Evolutionary conservation across 1,140 invertebrate species (phyloP).

Genomic region (Holcopasites calliopsidis): DNA sequence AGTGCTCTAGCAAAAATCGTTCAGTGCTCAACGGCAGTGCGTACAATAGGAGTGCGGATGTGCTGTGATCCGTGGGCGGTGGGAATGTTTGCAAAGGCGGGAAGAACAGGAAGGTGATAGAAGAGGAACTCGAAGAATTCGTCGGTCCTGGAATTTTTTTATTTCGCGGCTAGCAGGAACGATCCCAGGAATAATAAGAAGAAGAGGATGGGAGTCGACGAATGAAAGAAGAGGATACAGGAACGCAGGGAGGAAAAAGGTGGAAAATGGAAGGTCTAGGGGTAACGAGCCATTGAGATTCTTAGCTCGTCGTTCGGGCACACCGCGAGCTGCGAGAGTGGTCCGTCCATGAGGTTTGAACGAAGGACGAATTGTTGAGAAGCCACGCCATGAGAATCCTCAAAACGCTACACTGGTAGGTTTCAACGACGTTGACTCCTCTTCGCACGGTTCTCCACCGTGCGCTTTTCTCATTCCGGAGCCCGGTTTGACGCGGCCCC

Average conservation of each 20-base stretch:
- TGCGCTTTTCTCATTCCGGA: background rate
- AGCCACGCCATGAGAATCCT: slow-evolving; percentile 79
- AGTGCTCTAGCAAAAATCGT: background rate
- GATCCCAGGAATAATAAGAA: background rate
- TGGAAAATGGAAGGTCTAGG: slow-evolving; percentile 42
- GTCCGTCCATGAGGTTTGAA: slow-evolving; percentile 64
- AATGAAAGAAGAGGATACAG: background rate
- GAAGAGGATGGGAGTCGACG: background rate
- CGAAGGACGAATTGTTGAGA: slow-evolving; percentile 60
- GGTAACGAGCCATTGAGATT: slow-evolving; percentile 59
- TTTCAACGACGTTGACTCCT: slow-evolving; percentile 16
- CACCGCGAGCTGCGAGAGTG: slow-evolving; percentile 59
- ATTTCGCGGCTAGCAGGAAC: background rate
- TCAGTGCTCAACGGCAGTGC: background rate
- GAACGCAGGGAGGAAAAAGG: slow-evolving; percentile 1
- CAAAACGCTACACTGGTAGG: slow-evolving; percentile 78
- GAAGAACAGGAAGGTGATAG: slow-evolving; percentile 24
- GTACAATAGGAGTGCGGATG: no score
- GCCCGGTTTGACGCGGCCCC: background rate
- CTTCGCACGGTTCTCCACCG: background rate
- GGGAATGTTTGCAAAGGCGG: slow-evolving; percentile 21
- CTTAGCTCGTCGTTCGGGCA: slow-evolving; percentile 60
- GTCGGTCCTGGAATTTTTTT: background rate
- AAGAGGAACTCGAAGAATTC: background rate
- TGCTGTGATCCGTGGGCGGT: background rate